Evolutionary conservation across 2,113 vertebrate genomes (phyloP).

Genomic region (Pongo pygmaeus): DNA sequence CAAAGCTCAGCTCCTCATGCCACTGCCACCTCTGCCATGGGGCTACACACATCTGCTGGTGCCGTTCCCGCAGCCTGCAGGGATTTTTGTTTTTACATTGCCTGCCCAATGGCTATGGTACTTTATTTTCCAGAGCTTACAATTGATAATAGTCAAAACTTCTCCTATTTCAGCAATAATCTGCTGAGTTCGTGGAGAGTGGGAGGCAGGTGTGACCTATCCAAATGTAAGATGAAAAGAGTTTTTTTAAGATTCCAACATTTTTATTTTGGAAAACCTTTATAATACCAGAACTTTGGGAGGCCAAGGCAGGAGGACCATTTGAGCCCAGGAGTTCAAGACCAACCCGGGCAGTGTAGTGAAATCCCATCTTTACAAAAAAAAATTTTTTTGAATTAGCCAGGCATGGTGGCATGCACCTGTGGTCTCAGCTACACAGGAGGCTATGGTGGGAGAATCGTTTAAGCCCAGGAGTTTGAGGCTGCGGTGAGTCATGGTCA

Average conservation of each 20-base stretch:
- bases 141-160: neutral
- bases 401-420: no score
- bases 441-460: no score
- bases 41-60: no score
- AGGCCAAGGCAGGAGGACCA: no score
- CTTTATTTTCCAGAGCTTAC: neutral
- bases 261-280: neutral
- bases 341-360: no score
- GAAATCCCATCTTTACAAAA: no score
- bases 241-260: neutral
- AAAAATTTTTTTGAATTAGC: no score
- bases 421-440: no score
- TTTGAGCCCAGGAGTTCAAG: no score
- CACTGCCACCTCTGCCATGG: neutral
- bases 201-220: neutral
- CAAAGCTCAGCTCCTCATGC: neutral
- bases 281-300: no score
- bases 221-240: neutral
- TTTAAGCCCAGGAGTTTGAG: no score
- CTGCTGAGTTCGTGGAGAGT: neutral
- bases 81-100: neutral
- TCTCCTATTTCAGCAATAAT: neutral
- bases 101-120: neutral
- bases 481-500: no score
- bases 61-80: neutral